A percentile compares a stretch with the other conserved stretches of the same genome.
Conservation (phyloP, 2,888 invertebrate species). For the Gonocerus acuteangulatus region DNA sequence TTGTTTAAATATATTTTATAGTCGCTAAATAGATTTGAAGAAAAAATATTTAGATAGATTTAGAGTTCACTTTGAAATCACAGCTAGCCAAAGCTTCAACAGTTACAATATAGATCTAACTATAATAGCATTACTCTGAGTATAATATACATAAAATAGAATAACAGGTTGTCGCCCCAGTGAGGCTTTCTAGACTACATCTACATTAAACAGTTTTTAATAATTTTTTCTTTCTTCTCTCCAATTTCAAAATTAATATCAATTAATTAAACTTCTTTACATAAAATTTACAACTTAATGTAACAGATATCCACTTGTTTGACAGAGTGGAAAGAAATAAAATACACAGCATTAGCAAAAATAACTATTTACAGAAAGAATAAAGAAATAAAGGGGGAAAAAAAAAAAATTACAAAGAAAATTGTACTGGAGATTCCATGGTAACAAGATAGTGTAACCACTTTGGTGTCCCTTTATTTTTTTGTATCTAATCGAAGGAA, state of each 20-base stretch:
- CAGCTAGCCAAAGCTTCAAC: slow-evolving; percentile 18
- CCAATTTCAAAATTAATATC: slow-evolving; percentile 15
- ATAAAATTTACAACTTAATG: slow-evolving; percentile 19
- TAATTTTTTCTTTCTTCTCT: slow-evolving; percentile 9
- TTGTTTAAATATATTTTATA: slow-evolving; percentile 14
- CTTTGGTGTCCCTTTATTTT: slow-evolving; percentile 20
- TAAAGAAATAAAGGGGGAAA: not conserved
- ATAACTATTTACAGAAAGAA: slow-evolving; percentile 1
- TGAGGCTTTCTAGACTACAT: slow-evolving; percentile 14
- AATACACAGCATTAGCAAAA: slow-evolving; percentile 15
- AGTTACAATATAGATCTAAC: slow-evolving; percentile 8
- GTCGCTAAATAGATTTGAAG: slow-evolving; percentile 9
- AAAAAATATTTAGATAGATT: slow-evolving; percentile 9
- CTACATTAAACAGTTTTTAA: slow-evolving; percentile 1
- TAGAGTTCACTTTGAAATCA: slow-evolving; percentile 14
- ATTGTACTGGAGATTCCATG: slow-evolving; percentile 25
- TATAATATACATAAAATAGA: slow-evolving; percentile 7
- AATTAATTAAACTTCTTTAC: slow-evolving; percentile 18
- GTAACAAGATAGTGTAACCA: slow-evolving; percentile 25
- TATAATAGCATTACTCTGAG: slow-evolving; percentile 14
- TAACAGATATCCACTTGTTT: slow-evolving; percentile 10
- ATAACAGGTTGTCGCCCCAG: slow-evolving; percentile 11
- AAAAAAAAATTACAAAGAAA: slow-evolving; percentile 5
- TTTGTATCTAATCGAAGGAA: not conserved
- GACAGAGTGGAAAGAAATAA: slow-evolving; percentile 6